Evolutionary conservation across 2,797 vertebrate species (phyloP).

Genomic region (Limosa lapponica): DNA sequence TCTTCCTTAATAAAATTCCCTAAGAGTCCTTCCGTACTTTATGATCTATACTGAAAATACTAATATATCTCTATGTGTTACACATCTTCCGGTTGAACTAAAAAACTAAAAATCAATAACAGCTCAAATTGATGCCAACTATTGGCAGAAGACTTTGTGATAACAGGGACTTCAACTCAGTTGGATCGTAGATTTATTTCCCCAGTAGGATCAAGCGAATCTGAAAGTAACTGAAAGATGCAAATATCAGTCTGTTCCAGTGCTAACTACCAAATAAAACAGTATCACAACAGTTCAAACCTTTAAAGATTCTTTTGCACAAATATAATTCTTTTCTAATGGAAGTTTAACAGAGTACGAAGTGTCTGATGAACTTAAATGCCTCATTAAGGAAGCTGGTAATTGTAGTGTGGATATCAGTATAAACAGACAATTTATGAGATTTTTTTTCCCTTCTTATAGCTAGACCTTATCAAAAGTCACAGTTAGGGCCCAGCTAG

Average conservation of each 20-base stretch:
- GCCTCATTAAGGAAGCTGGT: not conserved
- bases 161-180: not conserved
- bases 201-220: not conserved
- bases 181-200: not conserved
- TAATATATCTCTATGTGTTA: not conserved
- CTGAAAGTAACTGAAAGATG: not conserved
- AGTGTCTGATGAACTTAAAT: not conserved
- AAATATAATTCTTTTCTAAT: not conserved
- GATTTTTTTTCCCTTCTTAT: not conserved
- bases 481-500: not conserved
- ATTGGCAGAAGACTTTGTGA: not conserved
- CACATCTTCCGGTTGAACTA: not conserved
- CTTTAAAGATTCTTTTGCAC: not conserved
- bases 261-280: not conserved
- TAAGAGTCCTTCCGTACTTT: not conserved
- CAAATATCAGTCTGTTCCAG: not conserved
- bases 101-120: not conserved
- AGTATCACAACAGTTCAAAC: not conserved
- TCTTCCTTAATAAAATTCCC: not conserved
- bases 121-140: not conserved
- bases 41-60: not conserved
- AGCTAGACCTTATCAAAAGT: not conserved
- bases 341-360: not conserved
- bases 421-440: not conserved
- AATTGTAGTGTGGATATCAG: not conserved